These are phyloP conservation scores for Lethrus apterus DNA, from an alignment of 1,140 invertebrate species.

Conservation along the genomic window DNA sequence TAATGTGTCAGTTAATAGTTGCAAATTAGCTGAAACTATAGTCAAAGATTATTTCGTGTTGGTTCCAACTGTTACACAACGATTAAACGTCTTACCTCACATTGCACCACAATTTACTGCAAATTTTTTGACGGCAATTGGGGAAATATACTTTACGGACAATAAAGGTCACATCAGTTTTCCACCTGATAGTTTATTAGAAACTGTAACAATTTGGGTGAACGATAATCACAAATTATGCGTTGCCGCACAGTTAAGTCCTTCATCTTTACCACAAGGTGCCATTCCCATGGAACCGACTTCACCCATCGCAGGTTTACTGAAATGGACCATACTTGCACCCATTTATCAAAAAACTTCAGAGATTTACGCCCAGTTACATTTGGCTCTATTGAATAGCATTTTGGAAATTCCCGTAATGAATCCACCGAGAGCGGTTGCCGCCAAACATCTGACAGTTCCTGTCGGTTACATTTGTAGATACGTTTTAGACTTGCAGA, in stretches of 20 bases:
- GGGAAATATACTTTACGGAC: conserved; percentile 62
- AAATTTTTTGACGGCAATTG: conserved; percentile 70
- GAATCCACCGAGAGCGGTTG: conserved; percentile 49
- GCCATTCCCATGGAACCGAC: conserved; percentile 75
- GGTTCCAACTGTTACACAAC: conserved; percentile 55
- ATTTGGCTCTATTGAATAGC: conserved; percentile 56
- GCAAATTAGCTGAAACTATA: conserved; percentile 63
- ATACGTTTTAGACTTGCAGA: conserved; percentile 14
- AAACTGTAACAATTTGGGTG: conserved; percentile 60
- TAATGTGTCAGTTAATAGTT: conserved; percentile 62
- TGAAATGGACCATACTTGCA: conserved; percentile 62
- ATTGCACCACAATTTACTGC: conserved; percentile 70
- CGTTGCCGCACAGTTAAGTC: conserved; percentile 60
- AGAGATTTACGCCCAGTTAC: conserved; percentile 53
- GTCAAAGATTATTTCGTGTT: conserved; percentile 73
- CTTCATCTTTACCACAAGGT: conserved; percentile 61
- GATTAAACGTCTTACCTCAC: conserved; percentile 58
- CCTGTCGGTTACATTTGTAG: conserved; percentile 34
- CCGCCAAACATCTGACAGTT: conserved; percentile 49
- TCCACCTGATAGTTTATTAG: conserved; percentile 52
- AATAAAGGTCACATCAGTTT: conserved; percentile 42
- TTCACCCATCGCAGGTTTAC: conserved; percentile 69
- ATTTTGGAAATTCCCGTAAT: conserved; percentile 47
- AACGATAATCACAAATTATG: conserved; percentile 60
- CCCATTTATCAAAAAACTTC: conserved; percentile 48